These are phyloP conservation scores for Axea sp. DNA, from an alignment of 2,888 invertebrate genomes.

Conservation along the genomic window DNA sequence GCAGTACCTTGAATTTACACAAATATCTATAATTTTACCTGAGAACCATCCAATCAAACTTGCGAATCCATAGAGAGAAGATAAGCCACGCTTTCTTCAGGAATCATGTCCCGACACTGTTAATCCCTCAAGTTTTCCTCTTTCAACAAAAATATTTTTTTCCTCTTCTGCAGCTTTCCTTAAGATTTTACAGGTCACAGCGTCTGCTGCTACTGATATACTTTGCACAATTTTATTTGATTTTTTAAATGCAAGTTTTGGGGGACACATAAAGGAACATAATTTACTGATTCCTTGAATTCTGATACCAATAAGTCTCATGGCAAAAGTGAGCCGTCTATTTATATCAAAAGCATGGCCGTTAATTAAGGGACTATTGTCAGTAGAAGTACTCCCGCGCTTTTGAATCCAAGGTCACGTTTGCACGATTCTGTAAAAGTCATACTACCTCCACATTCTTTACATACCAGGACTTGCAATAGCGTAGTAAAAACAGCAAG, in stretches of 20 bases:
- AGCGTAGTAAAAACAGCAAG: no score
- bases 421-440: no score
- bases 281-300: neutral
- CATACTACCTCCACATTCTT: no score
- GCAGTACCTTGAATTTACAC: slow-evolving; percentile 52
- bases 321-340: neutral
- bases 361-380: slow-evolving; percentile 2
- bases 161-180: neutral
- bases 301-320: slow-evolving; percentile 1
- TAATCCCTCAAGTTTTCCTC: no score
- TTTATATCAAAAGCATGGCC: slow-evolving; percentile 7
- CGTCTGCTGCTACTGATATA: neutral
- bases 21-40: slow-evolving; percentile 42
- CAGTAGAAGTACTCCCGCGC: no score
- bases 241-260: no score
- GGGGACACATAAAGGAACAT: neutral
- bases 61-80: neutral
- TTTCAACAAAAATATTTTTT: no score
- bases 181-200: neutral
- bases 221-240: no score
- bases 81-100: no score
- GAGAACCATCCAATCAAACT: slow-evolving; percentile 35
- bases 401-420: no score
- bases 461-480: no score
- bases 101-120: no score